phyloP scores from a whole-genome alignment of 2,797 vertebrate species.

The Acomys russatus region DNA sequence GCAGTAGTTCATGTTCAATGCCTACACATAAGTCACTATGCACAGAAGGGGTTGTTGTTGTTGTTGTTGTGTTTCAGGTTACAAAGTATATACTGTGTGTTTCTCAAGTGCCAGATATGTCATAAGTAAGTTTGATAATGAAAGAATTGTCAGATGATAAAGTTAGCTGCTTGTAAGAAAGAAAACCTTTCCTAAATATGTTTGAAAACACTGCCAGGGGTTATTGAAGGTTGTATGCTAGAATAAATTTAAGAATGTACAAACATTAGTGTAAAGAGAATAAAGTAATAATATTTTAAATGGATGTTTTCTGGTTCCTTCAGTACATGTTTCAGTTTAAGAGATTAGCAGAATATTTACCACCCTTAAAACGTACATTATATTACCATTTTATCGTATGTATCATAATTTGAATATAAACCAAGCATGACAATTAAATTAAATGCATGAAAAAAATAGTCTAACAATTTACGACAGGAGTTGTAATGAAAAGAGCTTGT shows the following conservation, averaged over 20 bases:
- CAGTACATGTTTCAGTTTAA: background rate
- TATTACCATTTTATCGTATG: background rate
- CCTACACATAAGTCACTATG: background rate
- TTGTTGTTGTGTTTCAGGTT: background rate
- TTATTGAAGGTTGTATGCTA: background rate
- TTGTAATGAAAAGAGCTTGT: constrained; percentile 18
- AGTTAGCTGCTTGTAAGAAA: constrained; percentile 46
- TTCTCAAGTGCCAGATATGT: constrained; percentile 34
- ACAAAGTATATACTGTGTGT: background rate
- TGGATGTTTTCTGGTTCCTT: constrained; percentile 14
- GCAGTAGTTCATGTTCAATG: background rate
- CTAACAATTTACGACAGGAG: background rate
- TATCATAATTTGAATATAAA: constrained; percentile 57
- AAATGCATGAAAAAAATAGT: background rate
- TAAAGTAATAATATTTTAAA: constrained; percentile 36
- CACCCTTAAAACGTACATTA: background rate
- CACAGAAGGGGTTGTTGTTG: background rate
- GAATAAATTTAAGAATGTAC: constrained; percentile 20
- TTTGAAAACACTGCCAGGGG: background rate
- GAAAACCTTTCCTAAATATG: constrained; percentile 55
- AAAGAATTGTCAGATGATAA: background rate
- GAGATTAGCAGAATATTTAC: background rate
- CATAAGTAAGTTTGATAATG: background rate
- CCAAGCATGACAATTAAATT: constrained; percentile 14
- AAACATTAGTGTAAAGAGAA: constrained; percentile 15